Conservation (phyloP, 35 echinoderm and acorn worm species). For the Nesometra sesokonis region DNA sequence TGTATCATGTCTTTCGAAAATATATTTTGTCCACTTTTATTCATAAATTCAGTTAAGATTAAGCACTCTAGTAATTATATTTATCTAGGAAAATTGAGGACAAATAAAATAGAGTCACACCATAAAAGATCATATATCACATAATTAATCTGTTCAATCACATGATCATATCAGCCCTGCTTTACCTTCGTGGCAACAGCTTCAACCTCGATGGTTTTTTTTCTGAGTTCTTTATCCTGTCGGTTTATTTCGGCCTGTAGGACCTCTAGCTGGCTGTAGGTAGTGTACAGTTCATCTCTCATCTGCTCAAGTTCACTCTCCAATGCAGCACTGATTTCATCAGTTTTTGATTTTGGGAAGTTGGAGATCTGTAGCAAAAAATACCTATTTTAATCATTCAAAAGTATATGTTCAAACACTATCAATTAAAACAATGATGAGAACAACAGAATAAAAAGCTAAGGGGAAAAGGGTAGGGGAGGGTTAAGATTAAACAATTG, state of each 20-base stretch:
- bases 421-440: no score
- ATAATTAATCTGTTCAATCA: not conserved
- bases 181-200: not conserved
- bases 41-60: no score
- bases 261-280: not conserved
- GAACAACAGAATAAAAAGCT: no score
- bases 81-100: no score
- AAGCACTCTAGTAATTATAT: no score
- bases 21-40: no score
- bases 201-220: not conserved
- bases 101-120: no score
- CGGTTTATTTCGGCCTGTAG: not conserved
- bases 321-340: not conserved
- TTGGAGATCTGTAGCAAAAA: not conserved
- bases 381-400: not conserved
- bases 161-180: not conserved
- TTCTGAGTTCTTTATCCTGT: not conserved
- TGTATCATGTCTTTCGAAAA: no score
- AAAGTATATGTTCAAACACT: no score
- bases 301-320: not conserved
- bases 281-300: not conserved
- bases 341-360: not conserved
- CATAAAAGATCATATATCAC: no score
- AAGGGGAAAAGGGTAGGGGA: no score
- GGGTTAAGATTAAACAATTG: no score